These are phyloP conservation scores for Peromyscus attwateri DNA, from an alignment of 2,797 vertebrate species.

Conservation along the genomic window DNA sequence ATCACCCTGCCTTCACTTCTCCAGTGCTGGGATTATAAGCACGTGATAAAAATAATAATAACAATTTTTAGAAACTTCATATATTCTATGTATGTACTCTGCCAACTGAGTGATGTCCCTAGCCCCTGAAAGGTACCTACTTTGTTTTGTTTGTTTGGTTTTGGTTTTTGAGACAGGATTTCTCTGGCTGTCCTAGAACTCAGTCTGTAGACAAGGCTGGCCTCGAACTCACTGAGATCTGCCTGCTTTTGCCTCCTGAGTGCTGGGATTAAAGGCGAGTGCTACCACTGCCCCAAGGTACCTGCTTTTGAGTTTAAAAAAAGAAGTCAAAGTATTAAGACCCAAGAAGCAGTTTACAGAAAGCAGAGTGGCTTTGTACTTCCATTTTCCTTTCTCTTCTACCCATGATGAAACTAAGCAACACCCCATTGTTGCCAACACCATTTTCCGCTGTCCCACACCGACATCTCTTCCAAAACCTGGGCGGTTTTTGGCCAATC, in stretches of 20 bases:
- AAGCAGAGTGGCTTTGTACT: background rate
- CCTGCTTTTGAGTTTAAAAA: slow-evolving; percentile 11
- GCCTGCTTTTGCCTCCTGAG: background rate
- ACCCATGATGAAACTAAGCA: background rate
- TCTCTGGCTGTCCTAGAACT: background rate
- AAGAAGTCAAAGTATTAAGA: background rate
- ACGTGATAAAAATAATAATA: background rate
- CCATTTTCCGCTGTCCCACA: background rate
- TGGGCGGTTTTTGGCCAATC: background rate
- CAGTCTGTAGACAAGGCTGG: background rate
- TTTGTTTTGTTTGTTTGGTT: background rate
- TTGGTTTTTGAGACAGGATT: background rate
- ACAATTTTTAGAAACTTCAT: background rate
- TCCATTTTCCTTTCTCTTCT: background rate
- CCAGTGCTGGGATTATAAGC: background rate
- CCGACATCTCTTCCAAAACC: background rate
- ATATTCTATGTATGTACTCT: background rate
- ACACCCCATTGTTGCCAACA: background rate
- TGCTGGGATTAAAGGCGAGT: background rate
- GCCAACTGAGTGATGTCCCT: background rate
- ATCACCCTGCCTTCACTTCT: background rate
- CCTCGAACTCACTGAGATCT: background rate
- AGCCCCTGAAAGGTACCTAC: background rate
- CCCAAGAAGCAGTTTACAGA: background rate
- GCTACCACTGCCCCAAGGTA: background rate